Evolutionary conservation across 2,113 vertebrate genomes (phyloP).

Genomic region (Bettongia penicillata): DNA sequence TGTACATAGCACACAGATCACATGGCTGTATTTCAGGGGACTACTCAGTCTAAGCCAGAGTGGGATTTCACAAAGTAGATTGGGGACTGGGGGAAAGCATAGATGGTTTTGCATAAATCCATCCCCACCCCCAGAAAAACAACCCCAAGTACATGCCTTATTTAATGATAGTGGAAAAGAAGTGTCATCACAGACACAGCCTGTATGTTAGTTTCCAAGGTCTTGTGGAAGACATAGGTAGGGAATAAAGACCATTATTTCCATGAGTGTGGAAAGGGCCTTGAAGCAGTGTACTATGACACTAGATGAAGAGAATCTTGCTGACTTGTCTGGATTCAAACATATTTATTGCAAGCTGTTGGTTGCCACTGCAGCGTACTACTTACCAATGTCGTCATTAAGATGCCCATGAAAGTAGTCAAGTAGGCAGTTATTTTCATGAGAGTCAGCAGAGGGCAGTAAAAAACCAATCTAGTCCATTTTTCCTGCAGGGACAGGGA

Average conservation of each 20-base stretch:
- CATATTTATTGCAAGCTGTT: neutral
- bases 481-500: neutral
- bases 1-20: neutral
- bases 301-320: neutral
- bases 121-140: neutral
- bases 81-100: neutral
- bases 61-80: neutral
- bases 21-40: neutral
- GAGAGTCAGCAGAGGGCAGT: neutral
- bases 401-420: neutral
- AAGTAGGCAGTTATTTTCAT: neutral
- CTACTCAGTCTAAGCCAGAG: neutral
- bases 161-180: neutral
- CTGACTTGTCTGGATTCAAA: neutral
- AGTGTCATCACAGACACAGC: neutral
- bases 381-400: neutral
- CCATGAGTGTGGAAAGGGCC: neutral
- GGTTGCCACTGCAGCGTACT: rapidly evolving
- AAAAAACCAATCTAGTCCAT: neutral
- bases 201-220: neutral
- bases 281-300: neutral
- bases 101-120: neutral
- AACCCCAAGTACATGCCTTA: neutral
- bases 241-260: neutral
- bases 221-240: neutral